Conservation (phyloP, 2,888 invertebrate genomes). For the Lasioglossum figueresi region DNA sequence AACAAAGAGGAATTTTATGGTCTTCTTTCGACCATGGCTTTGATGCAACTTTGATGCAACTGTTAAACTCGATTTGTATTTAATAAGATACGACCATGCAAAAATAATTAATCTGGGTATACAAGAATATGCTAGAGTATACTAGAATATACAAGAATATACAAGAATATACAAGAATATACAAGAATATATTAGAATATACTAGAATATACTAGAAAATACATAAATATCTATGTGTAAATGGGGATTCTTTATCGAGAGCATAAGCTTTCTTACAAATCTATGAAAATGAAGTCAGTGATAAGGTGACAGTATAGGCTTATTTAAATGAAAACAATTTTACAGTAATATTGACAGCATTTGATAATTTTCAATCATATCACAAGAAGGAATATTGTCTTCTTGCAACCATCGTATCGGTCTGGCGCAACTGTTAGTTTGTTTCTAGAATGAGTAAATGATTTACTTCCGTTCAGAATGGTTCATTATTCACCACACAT, state of each 20-base stretch:
- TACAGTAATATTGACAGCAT: not conserved
- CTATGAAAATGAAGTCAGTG: not conserved
- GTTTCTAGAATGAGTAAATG: slow-evolving; percentile 1
- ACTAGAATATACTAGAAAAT: not conserved
- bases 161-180: not conserved
- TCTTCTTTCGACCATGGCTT: not conserved
- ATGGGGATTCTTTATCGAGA: no score
- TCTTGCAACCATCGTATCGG: not conserved
- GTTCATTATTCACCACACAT: slow-evolving; percentile 3
- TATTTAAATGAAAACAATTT: not conserved
- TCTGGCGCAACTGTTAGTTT: not conserved
- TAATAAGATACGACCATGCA: not conserved
- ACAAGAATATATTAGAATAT: no score
- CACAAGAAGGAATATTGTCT: not conserved
- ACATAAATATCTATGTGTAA: no score
- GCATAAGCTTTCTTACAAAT: no score
- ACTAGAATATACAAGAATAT: no score
- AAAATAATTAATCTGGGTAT: not conserved
- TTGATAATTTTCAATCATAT: not conserved
- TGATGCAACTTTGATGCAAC: not conserved
- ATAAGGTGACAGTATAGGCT: not conserved
- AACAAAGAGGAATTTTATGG: not conserved
- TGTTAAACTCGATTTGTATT: not conserved
- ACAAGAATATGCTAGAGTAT: not conserved
- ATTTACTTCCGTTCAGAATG: slow-evolving; percentile 8